Percentiles rank a stretch among this genome's conserved stretches.
Conservation (phyloP, 2,113 vertebrate genomes). For the Eulemur rufifrons region DNA sequence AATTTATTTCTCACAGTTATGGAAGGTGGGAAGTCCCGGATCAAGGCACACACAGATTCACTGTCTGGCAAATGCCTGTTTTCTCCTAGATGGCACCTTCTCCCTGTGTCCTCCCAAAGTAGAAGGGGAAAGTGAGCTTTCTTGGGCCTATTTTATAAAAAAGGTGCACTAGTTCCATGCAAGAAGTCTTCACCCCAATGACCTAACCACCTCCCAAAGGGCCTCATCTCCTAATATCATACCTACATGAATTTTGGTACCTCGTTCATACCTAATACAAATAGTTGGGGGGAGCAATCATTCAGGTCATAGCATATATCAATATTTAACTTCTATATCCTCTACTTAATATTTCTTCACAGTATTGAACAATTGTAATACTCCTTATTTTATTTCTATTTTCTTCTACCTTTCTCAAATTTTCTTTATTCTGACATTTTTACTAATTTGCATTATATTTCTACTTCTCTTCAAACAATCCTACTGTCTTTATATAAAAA, state of each 20-base stretch:
- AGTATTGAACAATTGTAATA: not conserved
- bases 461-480: not conserved
- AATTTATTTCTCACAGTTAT: not conserved
- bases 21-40: not conserved
- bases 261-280: not conserved
- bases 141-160: too few relatives aligned
- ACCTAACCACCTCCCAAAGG: not conserved
- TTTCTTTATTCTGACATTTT: not conserved
- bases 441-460: not conserved
- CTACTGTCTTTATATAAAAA: not conserved
- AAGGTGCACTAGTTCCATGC: not conserved
- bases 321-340: not conserved
- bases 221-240: accelerated
- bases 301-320: not conserved
- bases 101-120: not conserved
- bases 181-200: not conserved
- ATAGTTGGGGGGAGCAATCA: not conserved
- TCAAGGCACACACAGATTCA: accelerated
- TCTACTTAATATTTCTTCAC: not conserved
- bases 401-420: not conserved
- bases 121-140: accelerated
- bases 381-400: not conserved
- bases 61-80: accelerated
- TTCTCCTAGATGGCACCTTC: not conserved
- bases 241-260: not conserved